These are phyloP conservation scores for Acronicta aceris DNA, from an alignment of 2,888 invertebrate species.

Conservation along the genomic window DNA sequence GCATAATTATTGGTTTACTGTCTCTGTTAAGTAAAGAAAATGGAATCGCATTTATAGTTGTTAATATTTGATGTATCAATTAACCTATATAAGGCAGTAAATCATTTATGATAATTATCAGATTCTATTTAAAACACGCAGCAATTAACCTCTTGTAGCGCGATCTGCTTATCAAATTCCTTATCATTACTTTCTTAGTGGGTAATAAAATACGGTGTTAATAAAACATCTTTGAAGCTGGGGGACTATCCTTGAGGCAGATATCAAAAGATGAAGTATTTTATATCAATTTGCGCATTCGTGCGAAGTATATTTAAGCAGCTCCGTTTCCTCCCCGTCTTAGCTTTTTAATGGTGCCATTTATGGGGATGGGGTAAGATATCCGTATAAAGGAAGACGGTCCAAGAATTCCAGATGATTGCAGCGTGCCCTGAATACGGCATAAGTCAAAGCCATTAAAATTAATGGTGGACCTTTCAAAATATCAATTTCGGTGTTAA, in stretches of 20 bases:
- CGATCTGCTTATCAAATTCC: conserved; percentile 9
- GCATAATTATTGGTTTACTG: conserved; percentile 1
- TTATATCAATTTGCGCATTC: conserved; percentile 86
- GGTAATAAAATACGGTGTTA: conserved; percentile 38
- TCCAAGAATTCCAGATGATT: conserved; percentile 74
- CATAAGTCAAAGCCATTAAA: conserved; percentile 55
- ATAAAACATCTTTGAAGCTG: conserved; percentile 51
- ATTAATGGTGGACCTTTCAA: conserved; percentile 52
- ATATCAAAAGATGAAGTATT: conserved; percentile 82
- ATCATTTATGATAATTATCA: not conserved
- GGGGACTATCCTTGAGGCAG: conserved; percentile 60
- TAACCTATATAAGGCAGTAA: not conserved
- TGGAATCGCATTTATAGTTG: not conserved
- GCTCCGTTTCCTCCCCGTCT: conserved; percentile 72
- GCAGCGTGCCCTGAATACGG: conserved; percentile 69
- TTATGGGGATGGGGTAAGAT: conserved; percentile 79
- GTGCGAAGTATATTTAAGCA: conserved; percentile 86
- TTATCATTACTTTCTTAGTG: conserved; percentile 24
- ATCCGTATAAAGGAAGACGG: conserved; percentile 76
- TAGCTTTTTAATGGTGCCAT: conserved; percentile 83
- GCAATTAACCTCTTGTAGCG: not conserved
- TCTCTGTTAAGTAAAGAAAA: conserved; percentile 15
- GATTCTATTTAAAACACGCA: not conserved
- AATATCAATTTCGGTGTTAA: conserved; percentile 56
- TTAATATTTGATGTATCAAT: conserved; percentile 9